Evolutionary conservation across 2,888 invertebrate species (phyloP).

Genomic region (Apodemia mormo): DNA sequence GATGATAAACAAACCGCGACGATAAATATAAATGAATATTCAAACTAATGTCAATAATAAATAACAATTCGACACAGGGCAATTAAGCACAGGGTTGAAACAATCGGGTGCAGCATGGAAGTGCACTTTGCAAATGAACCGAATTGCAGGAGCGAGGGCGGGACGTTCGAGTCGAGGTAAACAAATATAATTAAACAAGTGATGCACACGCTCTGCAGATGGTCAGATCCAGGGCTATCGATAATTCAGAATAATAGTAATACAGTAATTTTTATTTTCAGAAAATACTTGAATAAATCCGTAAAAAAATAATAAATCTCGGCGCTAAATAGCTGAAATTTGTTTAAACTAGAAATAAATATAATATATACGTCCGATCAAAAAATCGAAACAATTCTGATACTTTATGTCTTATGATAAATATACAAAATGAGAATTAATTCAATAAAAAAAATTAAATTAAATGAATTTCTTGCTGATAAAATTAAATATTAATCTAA

Average conservation of each 20-base stretch:
- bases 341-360: no score
- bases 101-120: slow-evolving; percentile 72
- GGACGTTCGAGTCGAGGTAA: slow-evolving; percentile 37
- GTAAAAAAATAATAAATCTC: no score
- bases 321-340: no score
- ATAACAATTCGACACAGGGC: slow-evolving; percentile 60
- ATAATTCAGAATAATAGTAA: neutral
- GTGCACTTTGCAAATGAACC: slow-evolving; percentile 81
- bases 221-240: slow-evolving; percentile 43
- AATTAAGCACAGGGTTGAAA: slow-evolving; percentile 70
- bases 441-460: no score
- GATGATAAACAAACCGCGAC: slow-evolving; percentile 7
- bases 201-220: slow-evolving; percentile 60
- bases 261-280: neutral
- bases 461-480: no score
- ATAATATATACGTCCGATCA: no score
- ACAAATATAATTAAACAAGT: slow-evolving; percentile 73
- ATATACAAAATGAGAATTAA: no score
- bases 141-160: slow-evolving; percentile 47
- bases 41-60: slow-evolving; percentile 72
- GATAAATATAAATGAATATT: slow-evolving; percentile 39
- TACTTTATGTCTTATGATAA: no score
- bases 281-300: no score
- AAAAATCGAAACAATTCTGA: no score
- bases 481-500: no score